phyloP scores from a whole-genome alignment of 2,888 invertebrate genomes.

The Maniola hyperantus region DNA sequence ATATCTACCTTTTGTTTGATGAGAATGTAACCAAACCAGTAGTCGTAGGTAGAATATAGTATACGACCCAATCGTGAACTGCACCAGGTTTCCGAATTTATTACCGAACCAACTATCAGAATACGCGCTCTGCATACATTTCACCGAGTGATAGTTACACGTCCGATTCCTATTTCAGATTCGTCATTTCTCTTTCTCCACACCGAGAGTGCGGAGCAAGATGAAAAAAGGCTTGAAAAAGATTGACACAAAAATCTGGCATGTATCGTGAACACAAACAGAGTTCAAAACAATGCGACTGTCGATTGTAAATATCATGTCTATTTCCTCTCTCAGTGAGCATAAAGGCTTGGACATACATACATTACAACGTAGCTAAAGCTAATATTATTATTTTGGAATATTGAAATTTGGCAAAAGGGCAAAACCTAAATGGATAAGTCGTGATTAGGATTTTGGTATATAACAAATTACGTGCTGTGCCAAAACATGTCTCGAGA shows the following conservation, averaged over 20 bases:
- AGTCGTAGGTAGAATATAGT: slow-evolving; percentile 12
- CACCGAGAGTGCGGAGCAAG: background rate
- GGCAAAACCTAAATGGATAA: background rate
- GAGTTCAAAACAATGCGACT: background rate
- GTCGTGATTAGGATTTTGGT: slow-evolving; percentile 1
- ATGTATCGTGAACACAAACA: background rate
- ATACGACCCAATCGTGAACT: slow-evolving; percentile 4
- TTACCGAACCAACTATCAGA: slow-evolving; percentile 13
- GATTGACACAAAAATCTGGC: background rate
- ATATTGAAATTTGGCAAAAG: background rate
- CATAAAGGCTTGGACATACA: no score
- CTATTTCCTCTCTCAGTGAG: background rate
- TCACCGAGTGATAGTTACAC: background rate
- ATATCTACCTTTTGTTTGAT: background rate
- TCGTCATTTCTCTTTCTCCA: background rate
- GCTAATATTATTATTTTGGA: background rate
- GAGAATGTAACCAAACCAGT: background rate
- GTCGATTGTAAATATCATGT: background rate
- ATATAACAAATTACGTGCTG: background rate
- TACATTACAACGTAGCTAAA: background rate
- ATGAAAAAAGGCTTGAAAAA: background rate
- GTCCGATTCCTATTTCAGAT: slow-evolving; percentile 4
- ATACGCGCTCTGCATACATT: slow-evolving; percentile 9
- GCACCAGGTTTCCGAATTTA: slow-evolving; percentile 4
- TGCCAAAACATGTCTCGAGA: background rate